Percentiles rank a stretch among this genome's conserved stretches.
phyloP scores from a whole-genome alignment of 2,888 invertebrate species.

The Lomographa bimaculata region DNA sequence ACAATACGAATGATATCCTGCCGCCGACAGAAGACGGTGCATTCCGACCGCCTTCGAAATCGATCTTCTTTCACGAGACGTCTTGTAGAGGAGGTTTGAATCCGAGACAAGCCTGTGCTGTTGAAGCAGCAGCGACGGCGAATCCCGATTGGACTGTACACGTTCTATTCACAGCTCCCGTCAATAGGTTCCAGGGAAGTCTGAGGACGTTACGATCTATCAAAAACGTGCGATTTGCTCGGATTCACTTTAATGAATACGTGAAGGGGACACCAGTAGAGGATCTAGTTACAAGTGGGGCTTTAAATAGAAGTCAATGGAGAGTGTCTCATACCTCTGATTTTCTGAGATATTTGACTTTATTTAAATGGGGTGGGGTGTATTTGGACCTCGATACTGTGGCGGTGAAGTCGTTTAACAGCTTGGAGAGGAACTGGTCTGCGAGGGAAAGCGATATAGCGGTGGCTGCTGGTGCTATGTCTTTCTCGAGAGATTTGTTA shows the following conservation, averaged over 20 bases:
- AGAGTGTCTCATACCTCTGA: conserved; percentile 86
- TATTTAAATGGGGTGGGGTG: conserved; percentile 91
- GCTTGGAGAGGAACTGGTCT: conserved; percentile 84
- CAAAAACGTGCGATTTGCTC: conserved; percentile 75
- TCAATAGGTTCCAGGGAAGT: conserved; percentile 10
- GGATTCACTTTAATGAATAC: conserved; percentile 77
- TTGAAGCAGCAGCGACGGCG: conserved; percentile 36
- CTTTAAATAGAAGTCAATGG: conserved; percentile 73
- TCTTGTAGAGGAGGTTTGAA: conserved; percentile 79
- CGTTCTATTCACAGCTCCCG: conserved; percentile 45
- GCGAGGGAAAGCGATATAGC: conserved; percentile 84
- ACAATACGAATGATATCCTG: conserved; percentile 8
- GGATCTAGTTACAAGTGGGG: conserved; percentile 71
- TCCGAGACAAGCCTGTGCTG: conserved; percentile 36
- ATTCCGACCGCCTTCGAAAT: conserved; percentile 30
- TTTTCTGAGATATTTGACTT: conserved; percentile 85
- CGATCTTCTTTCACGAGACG: conserved; percentile 87
- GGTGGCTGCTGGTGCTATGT: conserved; percentile 87
- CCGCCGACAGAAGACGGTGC: conserved; percentile 3
- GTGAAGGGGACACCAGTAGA: conserved; percentile 82
- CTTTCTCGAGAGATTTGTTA: conserved; percentile 65
- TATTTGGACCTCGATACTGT: conserved; percentile 91
- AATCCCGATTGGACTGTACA: conserved; percentile 64
- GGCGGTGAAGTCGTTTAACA: conserved; percentile 83
- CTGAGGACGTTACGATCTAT: conserved; percentile 45